A percentile compares a stretch with the other conserved stretches of the same genome.
phyloP scores from a whole-genome alignment of 2,888 invertebrate species.

The Flexamia atlantica region DNA sequence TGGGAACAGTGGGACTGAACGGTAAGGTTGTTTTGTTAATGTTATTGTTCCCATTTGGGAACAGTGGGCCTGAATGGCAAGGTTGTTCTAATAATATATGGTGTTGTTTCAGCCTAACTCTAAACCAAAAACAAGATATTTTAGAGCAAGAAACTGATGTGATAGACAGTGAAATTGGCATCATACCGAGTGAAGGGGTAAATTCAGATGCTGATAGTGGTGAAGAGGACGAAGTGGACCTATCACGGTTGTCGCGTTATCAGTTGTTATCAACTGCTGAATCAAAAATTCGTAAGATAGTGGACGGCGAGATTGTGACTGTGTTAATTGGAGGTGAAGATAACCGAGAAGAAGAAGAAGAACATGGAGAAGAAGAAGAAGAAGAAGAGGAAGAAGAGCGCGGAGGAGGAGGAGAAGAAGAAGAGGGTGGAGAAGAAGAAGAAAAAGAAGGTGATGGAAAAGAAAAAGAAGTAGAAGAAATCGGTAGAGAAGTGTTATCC shows the following conservation, averaged over 20 bases:
- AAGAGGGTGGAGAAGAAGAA: not conserved
- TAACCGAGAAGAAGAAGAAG: not conserved
- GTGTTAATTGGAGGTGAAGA: not conserved
- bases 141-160: constrained; percentile 10
- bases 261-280: not conserved
- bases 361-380: not conserved
- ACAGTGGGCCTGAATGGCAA: constrained; percentile 4
- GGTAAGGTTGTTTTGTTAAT: not conserved
- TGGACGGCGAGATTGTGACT: not conserved
- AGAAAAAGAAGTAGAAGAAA: not conserved
- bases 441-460: not conserved
- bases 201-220: not conserved
- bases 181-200: not conserved
- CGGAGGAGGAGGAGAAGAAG: not conserved
- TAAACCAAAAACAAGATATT: constrained; percentile 15
- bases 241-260: not conserved
- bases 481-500: not conserved
- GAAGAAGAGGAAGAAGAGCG: not conserved
- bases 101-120: constrained; percentile 5
- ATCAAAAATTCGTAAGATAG: not conserved
- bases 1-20: not conserved
- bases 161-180: not conserved
- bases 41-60: constrained; percentile 20
- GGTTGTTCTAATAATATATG: not conserved
- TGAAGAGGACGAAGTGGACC: constrained; percentile 4